A percentile compares a stretch with the other conserved stretches of the same genome.
Evolutionary conservation across 1,140 invertebrate genomes (phyloP).

Genomic region (Anastrepha obliqua): DNA sequence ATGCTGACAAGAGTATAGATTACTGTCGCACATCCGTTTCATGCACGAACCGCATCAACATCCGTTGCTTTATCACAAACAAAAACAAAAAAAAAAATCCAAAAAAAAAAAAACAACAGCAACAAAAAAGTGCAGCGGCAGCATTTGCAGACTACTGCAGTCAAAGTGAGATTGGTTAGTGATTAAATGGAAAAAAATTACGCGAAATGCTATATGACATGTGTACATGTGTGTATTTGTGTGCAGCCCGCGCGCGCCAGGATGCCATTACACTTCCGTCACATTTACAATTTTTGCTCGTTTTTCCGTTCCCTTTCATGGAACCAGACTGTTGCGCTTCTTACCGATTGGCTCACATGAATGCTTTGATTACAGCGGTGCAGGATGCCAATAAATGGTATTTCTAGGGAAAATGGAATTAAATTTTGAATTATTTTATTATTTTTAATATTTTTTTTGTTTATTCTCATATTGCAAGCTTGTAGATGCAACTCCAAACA

Average conservation of each 20-base stretch:
- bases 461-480: no score
- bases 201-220: not conserved
- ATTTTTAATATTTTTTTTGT: no score
- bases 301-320: not conserved
- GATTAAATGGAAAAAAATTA: not conserved
- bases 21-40: constrained; percentile 35
- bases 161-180: not conserved
- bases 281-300: not conserved
- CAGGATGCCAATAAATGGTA: no score
- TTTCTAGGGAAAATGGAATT: no score
- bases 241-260: not conserved
- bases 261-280: constrained; percentile 46
- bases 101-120: not conserved
- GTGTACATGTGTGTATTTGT: not conserved
- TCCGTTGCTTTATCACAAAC: not conserved
- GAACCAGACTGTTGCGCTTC: no score
- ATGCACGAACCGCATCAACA: constrained; percentile 40
- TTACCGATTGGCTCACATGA: no score
- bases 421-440: no score
- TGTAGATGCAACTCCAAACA: no score
- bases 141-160: not conserved
- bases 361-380: no score
- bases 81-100: not conserved
- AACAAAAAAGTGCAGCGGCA: not conserved
- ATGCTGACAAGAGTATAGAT: constrained; percentile 51